These are phyloP conservation scores for Harmothoe impar DNA, from an alignment of 2,888 invertebrate genomes.

Conservation along the genomic window DNA sequence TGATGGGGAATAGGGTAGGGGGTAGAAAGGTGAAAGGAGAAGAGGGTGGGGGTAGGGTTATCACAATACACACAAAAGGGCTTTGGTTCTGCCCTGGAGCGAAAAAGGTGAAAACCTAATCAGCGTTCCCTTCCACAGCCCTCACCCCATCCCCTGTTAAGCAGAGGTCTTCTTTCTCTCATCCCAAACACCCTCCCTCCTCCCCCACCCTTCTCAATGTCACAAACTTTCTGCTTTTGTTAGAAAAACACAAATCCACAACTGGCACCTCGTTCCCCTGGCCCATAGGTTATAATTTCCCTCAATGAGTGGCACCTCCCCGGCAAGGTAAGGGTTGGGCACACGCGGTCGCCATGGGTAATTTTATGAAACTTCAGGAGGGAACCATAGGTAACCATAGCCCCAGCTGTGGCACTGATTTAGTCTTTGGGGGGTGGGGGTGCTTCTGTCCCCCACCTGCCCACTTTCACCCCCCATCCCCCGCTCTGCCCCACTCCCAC, in stretches of 20 bases:
- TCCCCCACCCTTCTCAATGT: not conserved
- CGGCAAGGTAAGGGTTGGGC: not conserved
- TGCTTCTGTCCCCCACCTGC: not conserved
- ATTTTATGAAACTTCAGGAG: slow-evolving; percentile 54
- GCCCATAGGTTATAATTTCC: slow-evolving; percentile 1
- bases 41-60: slow-evolving; percentile 3
- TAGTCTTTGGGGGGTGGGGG: not conserved
- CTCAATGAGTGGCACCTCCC: not conserved
- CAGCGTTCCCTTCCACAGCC: not conserved
- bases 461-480: not conserved
- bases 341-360: slow-evolving; percentile 7
- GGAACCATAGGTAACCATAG: slow-evolving; percentile 41
- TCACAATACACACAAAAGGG: slow-evolving; percentile 55
- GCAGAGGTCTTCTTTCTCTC: slow-evolving; percentile 14
- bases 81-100: slow-evolving; percentile 48
- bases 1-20: not conserved
- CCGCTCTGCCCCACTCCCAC: not conserved
- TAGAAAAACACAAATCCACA: slow-evolving; percentile 16
- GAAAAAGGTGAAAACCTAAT: slow-evolving; percentile 58
- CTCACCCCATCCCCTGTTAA: slow-evolving; percentile 22
- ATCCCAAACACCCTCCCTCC: not conserved
- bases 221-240: slow-evolving; percentile 38
- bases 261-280: not conserved
- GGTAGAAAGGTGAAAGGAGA: not conserved
- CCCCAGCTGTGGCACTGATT: slow-evolving; percentile 45